These are phyloP conservation scores for Sebastes variabilis DNA, from an alignment of 2,797 vertebrate species.

Conservation along the genomic window DNA sequence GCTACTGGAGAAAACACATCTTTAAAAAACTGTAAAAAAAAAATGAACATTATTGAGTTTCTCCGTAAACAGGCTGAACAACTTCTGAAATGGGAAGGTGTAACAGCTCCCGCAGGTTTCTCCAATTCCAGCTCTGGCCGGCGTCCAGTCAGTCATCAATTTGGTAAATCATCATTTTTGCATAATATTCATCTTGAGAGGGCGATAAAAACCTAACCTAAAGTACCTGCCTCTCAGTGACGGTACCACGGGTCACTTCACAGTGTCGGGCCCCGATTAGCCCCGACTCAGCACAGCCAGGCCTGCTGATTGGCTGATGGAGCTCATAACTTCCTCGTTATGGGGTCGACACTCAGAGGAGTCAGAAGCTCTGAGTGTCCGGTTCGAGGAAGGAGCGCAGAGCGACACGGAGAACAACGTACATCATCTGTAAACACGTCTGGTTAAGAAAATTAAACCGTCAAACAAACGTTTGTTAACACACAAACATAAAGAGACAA, in stretches of 20 bases:
- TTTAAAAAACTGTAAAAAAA: constrained; percentile 24
- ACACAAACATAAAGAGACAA: constrained; percentile 27
- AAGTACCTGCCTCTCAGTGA: constrained; percentile 28
- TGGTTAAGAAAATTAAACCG: constrained; percentile 32
- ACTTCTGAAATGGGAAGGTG: constrained; percentile 8
- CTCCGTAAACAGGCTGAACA: constrained; percentile 18
- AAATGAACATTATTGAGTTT: constrained; percentile 18
- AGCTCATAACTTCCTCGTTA: constrained; percentile 3
- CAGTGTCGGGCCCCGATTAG: background rate
- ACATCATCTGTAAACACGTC: constrained; percentile 45
- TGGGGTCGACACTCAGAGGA: background rate
- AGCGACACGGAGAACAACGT: constrained; percentile 16
- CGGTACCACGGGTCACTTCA: constrained; percentile 38
- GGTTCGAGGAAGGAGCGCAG: background rate
- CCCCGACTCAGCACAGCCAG: constrained; percentile 12
- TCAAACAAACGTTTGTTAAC: constrained; percentile 27
- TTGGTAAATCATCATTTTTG: constrained; percentile 27
- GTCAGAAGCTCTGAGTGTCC: background rate
- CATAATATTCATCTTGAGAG: constrained; percentile 53
- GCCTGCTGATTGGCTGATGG: constrained; percentile 55
- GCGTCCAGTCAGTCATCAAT: constrained; percentile 13
- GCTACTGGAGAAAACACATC: constrained; percentile 1
- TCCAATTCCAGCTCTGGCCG: constrained; percentile 12
- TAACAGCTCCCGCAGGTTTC: background rate
- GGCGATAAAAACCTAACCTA: constrained; percentile 9